These are phyloP conservation scores for Emmelina monodactyla DNA, from an alignment of 2,888 invertebrate species.

Conservation along the genomic window DNA sequence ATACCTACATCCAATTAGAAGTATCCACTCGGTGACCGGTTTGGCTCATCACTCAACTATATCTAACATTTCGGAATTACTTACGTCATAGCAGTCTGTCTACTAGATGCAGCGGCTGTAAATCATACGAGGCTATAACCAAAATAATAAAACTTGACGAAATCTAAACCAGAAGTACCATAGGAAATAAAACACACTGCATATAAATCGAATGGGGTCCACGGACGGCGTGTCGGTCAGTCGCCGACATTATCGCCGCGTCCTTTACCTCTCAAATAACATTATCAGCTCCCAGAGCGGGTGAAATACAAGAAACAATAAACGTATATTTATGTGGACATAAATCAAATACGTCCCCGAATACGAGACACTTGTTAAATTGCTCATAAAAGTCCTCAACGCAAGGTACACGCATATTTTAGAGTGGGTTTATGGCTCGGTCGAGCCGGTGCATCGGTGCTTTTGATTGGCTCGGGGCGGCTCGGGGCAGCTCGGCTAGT, in stretches of 20 bases:
- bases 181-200: no score
- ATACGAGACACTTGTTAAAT: constrained; percentile 52
- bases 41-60: no score
- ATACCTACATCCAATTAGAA: no score
- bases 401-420: constrained; percentile 48
- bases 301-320: constrained; percentile 51
- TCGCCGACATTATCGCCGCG: constrained; percentile 19
- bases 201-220: constrained; percentile 16
- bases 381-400: constrained; percentile 55
- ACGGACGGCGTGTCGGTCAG: constrained; percentile 14
- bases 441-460: constrained; percentile 24
- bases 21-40: no score
- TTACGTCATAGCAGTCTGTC: no score
- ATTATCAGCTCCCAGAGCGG: constrained; percentile 42
- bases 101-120: no score
- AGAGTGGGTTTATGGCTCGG: constrained; percentile 37
- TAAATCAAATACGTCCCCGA: constrained; percentile 46
- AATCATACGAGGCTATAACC: no score
- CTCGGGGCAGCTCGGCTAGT: constrained; percentile 1
- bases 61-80: no score
- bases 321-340: constrained; percentile 43
- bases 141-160: no score
- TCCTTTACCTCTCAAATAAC: constrained; percentile 35
- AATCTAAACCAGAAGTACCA: no score
- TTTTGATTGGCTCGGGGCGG: constrained; percentile 28